These are phyloP conservation scores for Luscinia luscinia DNA, from an alignment of 2,797 vertebrate genomes.

Conservation along the genomic window DNA sequence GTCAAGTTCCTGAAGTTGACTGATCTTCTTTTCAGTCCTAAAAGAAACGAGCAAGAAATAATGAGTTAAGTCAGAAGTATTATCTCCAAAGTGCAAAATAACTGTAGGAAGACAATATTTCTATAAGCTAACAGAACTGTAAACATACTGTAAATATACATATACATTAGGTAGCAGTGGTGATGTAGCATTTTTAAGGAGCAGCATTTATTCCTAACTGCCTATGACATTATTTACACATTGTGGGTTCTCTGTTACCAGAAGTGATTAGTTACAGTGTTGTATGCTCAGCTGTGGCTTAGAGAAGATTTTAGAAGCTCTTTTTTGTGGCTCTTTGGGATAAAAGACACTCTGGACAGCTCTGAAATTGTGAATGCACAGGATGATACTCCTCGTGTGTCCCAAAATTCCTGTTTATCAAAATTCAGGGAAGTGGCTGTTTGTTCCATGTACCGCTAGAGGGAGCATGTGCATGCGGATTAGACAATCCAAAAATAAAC, in stretches of 20 bases:
- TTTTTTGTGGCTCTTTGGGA: neutral
- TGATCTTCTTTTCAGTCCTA: neutral
- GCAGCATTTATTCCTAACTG: neutral
- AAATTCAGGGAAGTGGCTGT: neutral
- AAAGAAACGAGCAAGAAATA: neutral
- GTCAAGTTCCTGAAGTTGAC: neutral
- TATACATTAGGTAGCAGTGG: neutral
- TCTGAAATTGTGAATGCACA: neutral
- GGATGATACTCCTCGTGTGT: neutral
- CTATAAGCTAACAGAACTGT: neutral
- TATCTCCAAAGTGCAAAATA: neutral
- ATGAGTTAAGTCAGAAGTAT: neutral
- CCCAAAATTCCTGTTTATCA: neutral
- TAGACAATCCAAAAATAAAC: neutral
- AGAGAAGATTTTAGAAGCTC: neutral
- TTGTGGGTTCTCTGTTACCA: neutral
- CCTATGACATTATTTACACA: neutral
- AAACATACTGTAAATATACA: too few species aligned
- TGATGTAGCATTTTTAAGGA: neutral
- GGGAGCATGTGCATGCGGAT: neutral
- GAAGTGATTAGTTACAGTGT: neutral
- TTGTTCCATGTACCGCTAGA: conserved; percentile 20
- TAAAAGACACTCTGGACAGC: neutral
- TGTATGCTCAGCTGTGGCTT: neutral
- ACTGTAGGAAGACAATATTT: neutral